phyloP scores from a whole-genome alignment of 2,888 invertebrate species.

The Caenorhabditis uteleia region DNA sequence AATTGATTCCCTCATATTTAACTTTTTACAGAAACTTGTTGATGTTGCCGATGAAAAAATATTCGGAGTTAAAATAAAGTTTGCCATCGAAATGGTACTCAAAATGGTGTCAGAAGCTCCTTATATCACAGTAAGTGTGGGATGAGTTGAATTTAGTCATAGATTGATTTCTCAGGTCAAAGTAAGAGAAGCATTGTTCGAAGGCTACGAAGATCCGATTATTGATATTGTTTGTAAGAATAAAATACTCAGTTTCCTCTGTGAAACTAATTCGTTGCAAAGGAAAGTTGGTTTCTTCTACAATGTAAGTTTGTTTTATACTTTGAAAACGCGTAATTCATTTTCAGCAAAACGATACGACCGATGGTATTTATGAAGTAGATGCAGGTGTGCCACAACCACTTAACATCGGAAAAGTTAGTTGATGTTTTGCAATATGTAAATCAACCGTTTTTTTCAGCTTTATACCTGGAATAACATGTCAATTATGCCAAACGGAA shows the following conservation, averaged over 20 bases:
- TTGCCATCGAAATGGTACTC: conserved; percentile 47
- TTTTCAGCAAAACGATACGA: conserved; percentile 62
- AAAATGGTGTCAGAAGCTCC: conserved; percentile 27
- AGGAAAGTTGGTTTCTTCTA: conserved; percentile 65
- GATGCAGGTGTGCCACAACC: conserved; percentile 55
- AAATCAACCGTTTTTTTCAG: conserved; percentile 10
- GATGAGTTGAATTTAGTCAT: neutral
- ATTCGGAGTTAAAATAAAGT: conserved; percentile 13
- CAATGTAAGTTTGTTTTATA: conserved; percentile 32
- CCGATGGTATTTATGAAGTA: conserved; percentile 64
- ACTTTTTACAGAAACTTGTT: conserved; percentile 50
- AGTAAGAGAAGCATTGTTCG: conserved; percentile 61
- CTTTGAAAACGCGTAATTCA: neutral
- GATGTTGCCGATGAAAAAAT: conserved; percentile 41
- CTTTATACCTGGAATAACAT: conserved; percentile 62
- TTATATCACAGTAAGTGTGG: conserved; percentile 30
- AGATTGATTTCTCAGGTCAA: too few relatives aligned
- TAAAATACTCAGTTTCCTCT: conserved; percentile 43
- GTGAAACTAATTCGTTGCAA: conserved; percentile 54
- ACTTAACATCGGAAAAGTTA: conserved; percentile 52
- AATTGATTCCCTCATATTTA: neutral
- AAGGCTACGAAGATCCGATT: conserved; percentile 64
- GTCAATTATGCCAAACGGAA: conserved; percentile 44
- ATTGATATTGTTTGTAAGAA: conserved; percentile 48
- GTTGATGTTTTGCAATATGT: neutral